Base-by-base conservation (phyloP, 92 coral and sea anemone species). In the Heliopora coerulea region DNA sequence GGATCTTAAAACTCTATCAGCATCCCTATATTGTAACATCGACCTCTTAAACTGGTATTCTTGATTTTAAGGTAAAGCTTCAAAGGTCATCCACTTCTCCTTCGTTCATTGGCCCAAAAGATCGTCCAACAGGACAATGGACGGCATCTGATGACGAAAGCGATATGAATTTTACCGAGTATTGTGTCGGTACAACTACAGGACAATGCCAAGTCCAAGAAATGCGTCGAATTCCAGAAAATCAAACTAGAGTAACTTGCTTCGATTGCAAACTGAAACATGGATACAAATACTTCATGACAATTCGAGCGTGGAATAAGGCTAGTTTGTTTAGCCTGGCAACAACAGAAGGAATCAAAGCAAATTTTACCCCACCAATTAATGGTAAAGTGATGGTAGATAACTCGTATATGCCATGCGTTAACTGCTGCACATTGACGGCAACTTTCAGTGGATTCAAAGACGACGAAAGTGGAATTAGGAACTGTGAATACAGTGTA, bases 381-480 rank as follows among this genome's bases (percentile, higher is more conserved):
- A 54, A 64, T 2, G 91, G 91, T 39, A 41, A 58, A 8, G 86
- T 90, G 13, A 49, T 62, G 21, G 74, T 88, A 4, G 33, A 20
- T 1, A 75, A 31, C 44, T 77, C 57, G 17, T 73, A 78, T 28
- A 75, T 81, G 59, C 63, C 95, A 15, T 95, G 99, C 74, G 59
- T 32, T 35, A 49, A 59, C 40, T 73, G 82, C 68, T 95, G 99
- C 49, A 52, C 83, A 12, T 57, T 95, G 33, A 33, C 61, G 5
- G 78, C 88, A 8, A 83, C 80, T 39, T 68, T 88, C 48, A 85
- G 86, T 60, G 85, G 78, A 32, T 90, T 90, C 41, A 27, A 12
- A 13, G 99, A 95, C 78, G 62, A 65, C 2, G 95, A 95, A 42
- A 88, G 91, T 60, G 99, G 99, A 28, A 54, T 95, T 28, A 74